These are phyloP conservation scores for Vireo griseus DNA, from an alignment of 2,797 vertebrate genomes.

Conservation along the genomic window DNA sequence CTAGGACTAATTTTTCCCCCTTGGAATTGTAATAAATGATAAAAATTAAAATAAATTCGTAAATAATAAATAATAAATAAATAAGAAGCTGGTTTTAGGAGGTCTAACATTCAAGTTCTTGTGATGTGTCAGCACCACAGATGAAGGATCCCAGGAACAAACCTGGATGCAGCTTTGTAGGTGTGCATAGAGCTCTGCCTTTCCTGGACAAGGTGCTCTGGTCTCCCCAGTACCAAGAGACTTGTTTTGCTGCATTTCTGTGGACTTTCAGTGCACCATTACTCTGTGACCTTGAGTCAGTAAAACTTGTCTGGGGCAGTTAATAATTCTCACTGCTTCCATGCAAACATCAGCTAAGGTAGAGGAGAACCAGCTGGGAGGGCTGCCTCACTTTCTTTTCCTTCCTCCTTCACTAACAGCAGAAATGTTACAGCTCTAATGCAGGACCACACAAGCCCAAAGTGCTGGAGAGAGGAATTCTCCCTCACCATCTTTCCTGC, in stretches of 20 bases:
- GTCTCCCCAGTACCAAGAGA: not conserved
- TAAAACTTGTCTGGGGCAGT: not conserved
- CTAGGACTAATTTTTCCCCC: not conserved
- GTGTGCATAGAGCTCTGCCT: not conserved
- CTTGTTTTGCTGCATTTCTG: not conserved
- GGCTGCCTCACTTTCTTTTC: not conserved
- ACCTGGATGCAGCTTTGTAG: not conserved
- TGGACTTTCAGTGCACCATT: not conserved
- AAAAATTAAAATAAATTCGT: not conserved
- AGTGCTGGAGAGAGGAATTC: not conserved
- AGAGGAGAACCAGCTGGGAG: not conserved
- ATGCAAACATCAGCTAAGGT: not conserved
- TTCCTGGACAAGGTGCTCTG: not conserved
- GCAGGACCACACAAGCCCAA: not conserved
- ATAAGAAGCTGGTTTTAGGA: not conserved
- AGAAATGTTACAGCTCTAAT: not conserved
- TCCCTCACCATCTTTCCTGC: not conserved
- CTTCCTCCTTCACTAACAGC: not conserved
- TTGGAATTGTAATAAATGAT: not conserved
- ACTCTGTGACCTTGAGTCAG: not conserved
- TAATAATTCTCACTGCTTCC: constrained; percentile 18
- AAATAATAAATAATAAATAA: not conserved
- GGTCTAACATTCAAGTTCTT: fast-evolving
- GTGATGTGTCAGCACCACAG: not conserved
- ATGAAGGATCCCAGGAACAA: not conserved